Base-by-base conservation (phyloP, 2,797 vertebrate genomes). In the Antrozous pallidus region DNA sequence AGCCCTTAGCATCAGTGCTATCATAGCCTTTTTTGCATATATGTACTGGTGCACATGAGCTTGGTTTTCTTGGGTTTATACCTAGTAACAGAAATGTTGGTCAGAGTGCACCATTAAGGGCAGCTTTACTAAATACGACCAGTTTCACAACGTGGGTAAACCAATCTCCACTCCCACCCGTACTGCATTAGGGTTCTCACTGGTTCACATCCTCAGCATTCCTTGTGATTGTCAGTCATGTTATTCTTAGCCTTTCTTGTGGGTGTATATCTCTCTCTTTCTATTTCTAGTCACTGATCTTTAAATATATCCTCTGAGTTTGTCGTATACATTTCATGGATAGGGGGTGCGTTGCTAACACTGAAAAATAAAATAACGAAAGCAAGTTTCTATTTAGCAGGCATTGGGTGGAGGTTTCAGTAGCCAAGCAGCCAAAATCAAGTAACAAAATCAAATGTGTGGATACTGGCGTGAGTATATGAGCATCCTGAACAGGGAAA, bases 251-350 rank as follows among this genome's bases (percentile, higher is more conserved):
- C 14, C n/a, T 71, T 67, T 80, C 73, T 49, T 49, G 1, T 42
- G 17, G 5, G 2, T 18, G 0, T 56, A 12, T 38, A 9, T 28
- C 1, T 14, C 45, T 28, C 1, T 14, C 45, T 65, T 42, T 8
- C 31, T 24, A 20, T 88, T 88, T 31, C 10, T 70, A 18, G 40
- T 91, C 88, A 70, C 33, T 70, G 45, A 86, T n/a, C 16, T 90
- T 87, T 40, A 91, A 81, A 65, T 49, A 56, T 74, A 45, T 86
- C 42, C 8, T 65, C 71, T 65, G 31, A 24, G 18, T 58, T 88
- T 79, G 22, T 6, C 7, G 47, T 51, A 10, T 4, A 16, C 2
- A 42, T 26, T 69, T 88, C 18, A 77, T 31, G 16, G 13, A 40
- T 22, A 42, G 26, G 94, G 12, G 9, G 22, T 83, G 18, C 83